Base-by-base conservation (phyloP, 2,888 invertebrate genomes). In the Leptopilina syphax region DNA sequence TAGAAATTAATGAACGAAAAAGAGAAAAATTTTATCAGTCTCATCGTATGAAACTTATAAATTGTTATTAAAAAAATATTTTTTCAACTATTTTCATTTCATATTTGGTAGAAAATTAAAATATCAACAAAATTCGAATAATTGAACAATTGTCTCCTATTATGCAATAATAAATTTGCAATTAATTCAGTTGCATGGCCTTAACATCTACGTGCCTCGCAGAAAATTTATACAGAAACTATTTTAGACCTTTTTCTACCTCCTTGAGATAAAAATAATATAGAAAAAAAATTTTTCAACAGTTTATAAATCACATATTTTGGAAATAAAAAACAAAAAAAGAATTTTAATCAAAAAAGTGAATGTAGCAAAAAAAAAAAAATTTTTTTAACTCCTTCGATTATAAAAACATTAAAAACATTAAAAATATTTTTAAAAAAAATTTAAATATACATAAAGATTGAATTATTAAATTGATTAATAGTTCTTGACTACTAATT, bases 131-230 rank as follows among this genome's bases (percentile, higher is more conserved):
- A 63, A 18, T 63, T 24, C 67, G 67, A 41, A 44, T 68, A 68
- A 68, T 68, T 47, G 68, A 68, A 47, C 47, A n/a, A 68, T 68
- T 68, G 47, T 68, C 47, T 50, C 47, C 47, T 24, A 68, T 68
- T 68, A 68, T 68, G 68, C 47, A 68, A 65, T 34, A 65, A 44
- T 34, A 65, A 44, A 68, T 68, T 47, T 47, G 68, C 47, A 68
- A 68, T 47, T 68, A 68, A 68, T 68, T 68, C 68, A 68, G 47
- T 18, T n/a, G 68, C 47, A 47, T 68, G 68, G 50, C 68, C 68
- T 68, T 68, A 68, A 18, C 47, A 68, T 68, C 68, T 68, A 68
- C 68, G 68, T 68, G 68, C 68, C 47, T 47, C 18, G 68, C 6
- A 18, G 68, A 50, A 44, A 44, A 47, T 18, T 44, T 68, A 68